A percentile compares a stretch with the other conserved stretches of the same genome.
phyloP scores from a whole-genome alignment of 2,888 invertebrate genomes.

The Scaptomyza tumidula region DNA sequence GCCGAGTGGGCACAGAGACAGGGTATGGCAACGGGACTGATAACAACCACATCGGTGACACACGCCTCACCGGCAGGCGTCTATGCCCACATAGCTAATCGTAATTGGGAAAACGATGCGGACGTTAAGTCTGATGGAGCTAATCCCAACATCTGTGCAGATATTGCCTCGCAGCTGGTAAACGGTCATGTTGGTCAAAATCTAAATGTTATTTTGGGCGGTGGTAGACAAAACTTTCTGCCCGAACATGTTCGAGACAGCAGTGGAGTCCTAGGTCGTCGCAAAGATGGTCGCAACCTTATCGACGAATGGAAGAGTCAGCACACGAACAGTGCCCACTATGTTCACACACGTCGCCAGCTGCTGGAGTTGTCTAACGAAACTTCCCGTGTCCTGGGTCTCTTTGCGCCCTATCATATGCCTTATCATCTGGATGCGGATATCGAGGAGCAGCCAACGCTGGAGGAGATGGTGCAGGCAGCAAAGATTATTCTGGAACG shows the following conservation, averaged over 20 bases:
- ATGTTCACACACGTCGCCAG: slow-evolving; percentile 88
- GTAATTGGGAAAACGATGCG: slow-evolving; percentile 90
- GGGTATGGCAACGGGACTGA: slow-evolving; percentile 88
- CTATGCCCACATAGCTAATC: slow-evolving; percentile 90
- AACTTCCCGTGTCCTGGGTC: slow-evolving; percentile 88
- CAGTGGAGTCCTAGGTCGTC: slow-evolving; percentile 85
- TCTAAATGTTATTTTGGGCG: slow-evolving; percentile 91
- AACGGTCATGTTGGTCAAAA: slow-evolving; percentile 88
- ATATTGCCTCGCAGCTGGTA: slow-evolving; percentile 90
- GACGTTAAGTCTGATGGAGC: slow-evolving; percentile 85
- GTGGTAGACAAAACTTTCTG: slow-evolving; percentile 89
- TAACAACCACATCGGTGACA: slow-evolving; percentile 92
- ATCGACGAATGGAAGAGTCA: slow-evolving; percentile 88
- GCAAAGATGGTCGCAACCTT: slow-evolving; percentile 88
- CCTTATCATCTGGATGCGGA: slow-evolving; percentile 89
- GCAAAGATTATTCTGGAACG: slow-evolving; percentile 89
- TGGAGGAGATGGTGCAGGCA: slow-evolving; percentile 90
- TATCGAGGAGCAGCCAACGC: slow-evolving; percentile 86
- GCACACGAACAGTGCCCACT: slow-evolving; percentile 84
- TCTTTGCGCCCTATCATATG: slow-evolving; percentile 89
- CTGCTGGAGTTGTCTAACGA: slow-evolving; percentile 86
- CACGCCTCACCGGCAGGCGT: slow-evolving; percentile 92
- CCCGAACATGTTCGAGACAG: slow-evolving; percentile 86
- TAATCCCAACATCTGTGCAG: slow-evolving; percentile 87
- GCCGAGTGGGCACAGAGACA: slow-evolving; percentile 89